Conservation (phyloP, 2,797 vertebrate genomes). For the Phrynocephalus guinanensis region DNA sequence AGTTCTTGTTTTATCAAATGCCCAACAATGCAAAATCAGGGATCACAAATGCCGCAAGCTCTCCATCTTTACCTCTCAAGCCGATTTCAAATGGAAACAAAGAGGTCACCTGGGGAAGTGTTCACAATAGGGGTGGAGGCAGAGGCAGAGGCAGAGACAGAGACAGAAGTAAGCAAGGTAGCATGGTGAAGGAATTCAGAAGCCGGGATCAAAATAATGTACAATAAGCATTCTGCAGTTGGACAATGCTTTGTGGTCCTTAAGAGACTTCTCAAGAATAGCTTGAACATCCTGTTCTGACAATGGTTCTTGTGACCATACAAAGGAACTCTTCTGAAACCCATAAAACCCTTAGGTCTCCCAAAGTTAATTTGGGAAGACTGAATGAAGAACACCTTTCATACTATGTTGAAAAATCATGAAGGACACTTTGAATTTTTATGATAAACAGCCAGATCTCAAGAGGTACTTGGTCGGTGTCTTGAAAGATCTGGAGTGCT, state of each 20-base stretch:
- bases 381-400: background rate
- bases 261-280: background rate
- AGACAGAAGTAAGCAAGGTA: no score
- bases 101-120: no score
- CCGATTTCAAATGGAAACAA: no score
- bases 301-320: background rate
- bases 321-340: background rate
- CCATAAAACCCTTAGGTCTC: background rate
- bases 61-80: no score
- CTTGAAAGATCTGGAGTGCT: constrained; percentile 48
- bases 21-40: no score
- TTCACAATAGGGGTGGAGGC: no score
- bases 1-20: no score
- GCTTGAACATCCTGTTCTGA: background rate
- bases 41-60: no score
- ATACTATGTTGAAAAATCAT: constrained; percentile 4
- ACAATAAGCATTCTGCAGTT: background rate
- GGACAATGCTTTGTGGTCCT: background rate
- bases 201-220: background rate
- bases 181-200: background rate
- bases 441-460: constrained; percentile 47
- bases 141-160: no score
- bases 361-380: background rate
- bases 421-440: constrained; percentile 7
- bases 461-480: constrained; percentile 43